Evolutionary conservation across 2,888 invertebrate genomes (phyloP).

Genomic region (Tenthredo scrophulariae): DNA sequence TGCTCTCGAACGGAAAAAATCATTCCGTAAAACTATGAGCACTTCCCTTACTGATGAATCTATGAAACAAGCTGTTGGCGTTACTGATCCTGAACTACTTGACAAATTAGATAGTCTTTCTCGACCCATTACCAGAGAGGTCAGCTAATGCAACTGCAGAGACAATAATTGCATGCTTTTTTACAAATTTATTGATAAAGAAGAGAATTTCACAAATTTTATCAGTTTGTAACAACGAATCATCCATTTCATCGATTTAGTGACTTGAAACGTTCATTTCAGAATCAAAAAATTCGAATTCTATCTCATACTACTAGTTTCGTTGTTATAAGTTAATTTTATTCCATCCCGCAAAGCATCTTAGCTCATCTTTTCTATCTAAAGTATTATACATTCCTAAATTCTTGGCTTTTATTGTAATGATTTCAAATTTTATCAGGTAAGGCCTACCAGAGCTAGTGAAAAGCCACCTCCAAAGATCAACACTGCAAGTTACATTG

Average conservation of each 20-base stretch:
- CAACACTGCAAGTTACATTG: slow-evolving; percentile 83
- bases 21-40: slow-evolving; percentile 85
- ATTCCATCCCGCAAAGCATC: slow-evolving; percentile 28
- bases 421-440: slow-evolving; percentile 60
- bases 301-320: neutral
- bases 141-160: slow-evolving; percentile 55
- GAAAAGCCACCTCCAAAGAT: slow-evolving; percentile 67
- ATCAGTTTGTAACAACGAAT: neutral
- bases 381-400: neutral
- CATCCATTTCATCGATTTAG: neutral
- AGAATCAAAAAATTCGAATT: neutral
- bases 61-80: slow-evolving; percentile 78
- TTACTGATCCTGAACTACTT: slow-evolving; percentile 85
- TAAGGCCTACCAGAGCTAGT: slow-evolving; percentile 68
- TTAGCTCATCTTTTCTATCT: neutral
- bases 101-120: slow-evolving; percentile 83
- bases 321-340: neutral
- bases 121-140: slow-evolving; percentile 77
- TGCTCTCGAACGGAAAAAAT: slow-evolving; percentile 82
- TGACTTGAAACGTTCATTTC: neutral
- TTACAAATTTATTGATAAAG: neutral
- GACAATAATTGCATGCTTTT: neutral
- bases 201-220: neutral
- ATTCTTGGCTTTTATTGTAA: neutral
- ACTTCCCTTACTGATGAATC: slow-evolving; percentile 81